phyloP scores from a whole-genome alignment of 2,113 vertebrate genomes.

The Puntigrus tetrazona region DNA sequence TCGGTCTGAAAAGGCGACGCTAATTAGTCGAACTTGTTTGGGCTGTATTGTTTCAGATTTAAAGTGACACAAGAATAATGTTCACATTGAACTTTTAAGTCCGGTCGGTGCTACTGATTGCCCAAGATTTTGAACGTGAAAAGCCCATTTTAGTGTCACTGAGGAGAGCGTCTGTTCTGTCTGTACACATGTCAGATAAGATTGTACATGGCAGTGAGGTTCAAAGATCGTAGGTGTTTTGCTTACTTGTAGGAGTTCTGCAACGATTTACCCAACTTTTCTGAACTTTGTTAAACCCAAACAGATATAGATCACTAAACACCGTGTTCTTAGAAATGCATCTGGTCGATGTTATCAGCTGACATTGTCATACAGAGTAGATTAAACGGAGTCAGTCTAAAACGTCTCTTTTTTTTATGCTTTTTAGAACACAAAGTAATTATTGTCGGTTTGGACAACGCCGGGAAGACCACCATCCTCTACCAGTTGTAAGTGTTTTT shows the following conservation, averaged over 20 bases:
- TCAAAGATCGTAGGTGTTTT: constrained; percentile 6
- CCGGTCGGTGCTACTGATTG: neutral
- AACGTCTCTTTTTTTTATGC: neutral
- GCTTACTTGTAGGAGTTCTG: neutral
- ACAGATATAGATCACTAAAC: neutral
- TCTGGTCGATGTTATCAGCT: neutral
- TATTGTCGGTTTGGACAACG: constrained; percentile 84
- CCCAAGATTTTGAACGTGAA: neutral
- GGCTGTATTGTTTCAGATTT: neutral
- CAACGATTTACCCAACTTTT: neutral
- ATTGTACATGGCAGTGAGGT: neutral
- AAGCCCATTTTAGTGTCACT: neutral
- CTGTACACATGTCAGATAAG: constrained; percentile 7
- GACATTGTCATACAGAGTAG: neutral
- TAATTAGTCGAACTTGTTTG: too few species aligned
- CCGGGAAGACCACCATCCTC: constrained; percentile 84
- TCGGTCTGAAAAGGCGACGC: too few species aligned
- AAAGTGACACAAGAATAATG: too few species aligned
- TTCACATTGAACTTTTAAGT: neutral
- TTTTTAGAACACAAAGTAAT: constrained; percentile 84
- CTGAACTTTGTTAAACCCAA: neutral
- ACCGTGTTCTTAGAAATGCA: neutral
- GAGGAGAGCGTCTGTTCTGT: neutral
- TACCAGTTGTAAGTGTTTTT: constrained; percentile 82
- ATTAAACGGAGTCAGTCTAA: neutral